phyloP scores from a whole-genome alignment of 92 coral and sea anemone species.

The Siderastrea siderea region DNA sequence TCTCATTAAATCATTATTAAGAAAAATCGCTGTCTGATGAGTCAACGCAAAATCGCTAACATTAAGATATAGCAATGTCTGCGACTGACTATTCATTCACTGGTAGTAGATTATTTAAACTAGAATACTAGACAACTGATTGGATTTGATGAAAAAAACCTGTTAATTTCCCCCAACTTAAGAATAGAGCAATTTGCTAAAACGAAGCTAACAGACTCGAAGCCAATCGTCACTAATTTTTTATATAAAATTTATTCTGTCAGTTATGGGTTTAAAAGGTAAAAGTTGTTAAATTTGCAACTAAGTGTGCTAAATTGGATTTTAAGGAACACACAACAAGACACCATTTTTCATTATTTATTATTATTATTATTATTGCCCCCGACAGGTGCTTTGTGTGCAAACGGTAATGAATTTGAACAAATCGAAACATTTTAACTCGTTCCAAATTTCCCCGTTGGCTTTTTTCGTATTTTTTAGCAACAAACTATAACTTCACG shows the following conservation, averaged over 20 bases:
- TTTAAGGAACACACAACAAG: conserved; percentile 16
- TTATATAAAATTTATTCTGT: conserved; percentile 11
- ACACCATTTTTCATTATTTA: conserved; percentile 23
- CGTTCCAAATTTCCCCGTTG: background rate
- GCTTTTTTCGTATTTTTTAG: background rate
- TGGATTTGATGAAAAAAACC: background rate
- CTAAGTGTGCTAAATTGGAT: conserved; percentile 29
- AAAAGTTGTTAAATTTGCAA: conserved; percentile 17
- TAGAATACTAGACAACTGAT: conserved; percentile 5
- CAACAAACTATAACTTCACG: background rate
- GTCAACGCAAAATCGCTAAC: conserved; percentile 12
- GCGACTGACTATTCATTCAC: background rate
- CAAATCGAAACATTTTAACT: conserved; percentile 22
- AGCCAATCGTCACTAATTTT: background rate
- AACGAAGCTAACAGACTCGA: background rate
- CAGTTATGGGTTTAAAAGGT: background rate
- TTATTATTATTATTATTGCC: background rate
- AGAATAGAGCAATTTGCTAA: conserved; percentile 4
- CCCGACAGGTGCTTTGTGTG: conserved; percentile 10
- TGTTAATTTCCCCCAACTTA: conserved; percentile 14
- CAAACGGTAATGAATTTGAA: conserved; percentile 32
- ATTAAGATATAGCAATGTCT: conserved; percentile 5
- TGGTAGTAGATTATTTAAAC: conserved; percentile 15
- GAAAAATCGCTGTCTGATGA: conserved; percentile 11
- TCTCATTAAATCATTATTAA: conserved; percentile 3